A percentile compares a stretch with the other conserved stretches of the same genome.
Conservation (phyloP, 2,797 vertebrate species). For the Chelonia mydas region DNA sequence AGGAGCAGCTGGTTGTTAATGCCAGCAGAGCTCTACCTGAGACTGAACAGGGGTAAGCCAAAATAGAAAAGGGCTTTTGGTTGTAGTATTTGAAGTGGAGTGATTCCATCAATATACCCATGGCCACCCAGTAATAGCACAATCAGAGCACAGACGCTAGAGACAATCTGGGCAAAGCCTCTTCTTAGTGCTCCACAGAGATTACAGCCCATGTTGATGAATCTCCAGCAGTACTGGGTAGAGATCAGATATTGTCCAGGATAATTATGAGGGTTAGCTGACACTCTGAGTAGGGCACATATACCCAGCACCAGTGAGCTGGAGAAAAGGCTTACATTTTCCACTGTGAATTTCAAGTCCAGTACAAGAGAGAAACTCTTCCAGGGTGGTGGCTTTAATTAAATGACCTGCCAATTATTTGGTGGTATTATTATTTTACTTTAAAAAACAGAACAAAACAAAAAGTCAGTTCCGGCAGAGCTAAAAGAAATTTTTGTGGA, state of each 20-base stretch:
- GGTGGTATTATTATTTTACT: not conserved
- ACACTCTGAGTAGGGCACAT: not conserved
- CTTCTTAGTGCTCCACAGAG: not conserved
- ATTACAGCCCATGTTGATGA: not conserved
- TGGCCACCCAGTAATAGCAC: not conserved
- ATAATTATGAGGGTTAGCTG: not conserved
- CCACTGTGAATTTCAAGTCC: not conserved
- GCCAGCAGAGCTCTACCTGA: not conserved
- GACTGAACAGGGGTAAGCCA: not conserved
- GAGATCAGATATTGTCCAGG: not conserved
- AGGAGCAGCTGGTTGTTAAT: not conserved
- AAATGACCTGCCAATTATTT: constrained; percentile 18
- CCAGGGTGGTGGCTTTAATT: not conserved
- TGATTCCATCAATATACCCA: not conserved
- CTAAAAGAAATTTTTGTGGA: constrained; percentile 19
- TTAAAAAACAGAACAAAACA: not conserved
- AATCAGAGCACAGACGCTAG: not conserved
- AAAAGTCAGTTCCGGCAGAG: constrained; percentile 13
- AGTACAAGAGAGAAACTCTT: constrained; percentile 28
- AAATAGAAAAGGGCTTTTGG: not conserved
- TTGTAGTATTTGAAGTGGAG: not conserved
- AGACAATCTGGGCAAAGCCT: not conserved
- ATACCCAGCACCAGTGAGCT: not conserved
- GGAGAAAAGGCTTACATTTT: constrained; percentile 44
- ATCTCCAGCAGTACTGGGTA: not conserved